Conservation (phyloP, 2,797 vertebrate genomes). For the Alcedo atthis region DNA sequence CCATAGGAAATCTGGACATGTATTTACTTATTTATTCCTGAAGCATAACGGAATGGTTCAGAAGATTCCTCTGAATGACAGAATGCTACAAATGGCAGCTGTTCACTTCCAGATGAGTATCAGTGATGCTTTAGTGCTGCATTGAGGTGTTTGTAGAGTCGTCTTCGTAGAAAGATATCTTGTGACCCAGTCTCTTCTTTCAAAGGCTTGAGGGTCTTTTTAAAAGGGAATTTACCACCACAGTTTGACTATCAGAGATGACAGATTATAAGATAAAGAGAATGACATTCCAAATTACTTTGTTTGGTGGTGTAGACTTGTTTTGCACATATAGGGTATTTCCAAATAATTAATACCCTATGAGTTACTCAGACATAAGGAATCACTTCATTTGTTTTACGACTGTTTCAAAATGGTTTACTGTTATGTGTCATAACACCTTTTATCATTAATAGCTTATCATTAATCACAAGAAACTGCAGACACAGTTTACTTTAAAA, state of each 20-base stretch:
- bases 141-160: neutral
- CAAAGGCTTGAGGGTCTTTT: neutral
- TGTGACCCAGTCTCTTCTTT: neutral
- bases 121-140: neutral
- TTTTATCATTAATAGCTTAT: neutral
- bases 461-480: neutral
- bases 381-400: neutral
- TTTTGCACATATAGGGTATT: neutral
- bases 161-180: neutral
- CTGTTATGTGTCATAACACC: neutral
- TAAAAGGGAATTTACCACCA: neutral
- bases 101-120: neutral
- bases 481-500: neutral
- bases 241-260: neutral
- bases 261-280: neutral
- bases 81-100: neutral
- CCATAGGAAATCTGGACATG: neutral
- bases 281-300: neutral
- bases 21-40: neutral
- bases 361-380: neutral
- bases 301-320: neutral
- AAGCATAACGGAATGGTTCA: neutral
- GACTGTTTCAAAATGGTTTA: neutral
- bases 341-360: neutral
- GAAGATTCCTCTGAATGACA: neutral